phyloP scores from a whole-genome alignment of 1,140 invertebrate genomes.

The Anoplolepis gracilipes region DNA sequence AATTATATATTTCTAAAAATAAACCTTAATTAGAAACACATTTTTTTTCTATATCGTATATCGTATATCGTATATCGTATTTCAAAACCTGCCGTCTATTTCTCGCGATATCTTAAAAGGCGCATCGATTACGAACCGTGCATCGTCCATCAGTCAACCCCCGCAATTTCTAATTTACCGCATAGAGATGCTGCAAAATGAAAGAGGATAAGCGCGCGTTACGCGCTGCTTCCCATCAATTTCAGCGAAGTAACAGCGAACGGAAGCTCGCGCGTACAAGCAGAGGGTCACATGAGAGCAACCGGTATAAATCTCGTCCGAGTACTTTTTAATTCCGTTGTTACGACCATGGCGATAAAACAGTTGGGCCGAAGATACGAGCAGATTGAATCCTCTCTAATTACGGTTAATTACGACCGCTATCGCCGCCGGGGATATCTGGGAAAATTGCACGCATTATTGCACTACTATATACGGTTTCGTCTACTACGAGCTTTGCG shows the following conservation, averaged over 20 bases:
- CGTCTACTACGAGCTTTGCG: neutral
- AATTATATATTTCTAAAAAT: neutral
- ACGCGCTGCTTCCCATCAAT: slow-evolving; percentile 57
- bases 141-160: slow-evolving; percentile 50
- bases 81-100: neutral
- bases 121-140: slow-evolving; percentile 11
- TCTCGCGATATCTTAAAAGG: neutral
- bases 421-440: neutral
- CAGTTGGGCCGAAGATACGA: slow-evolving; percentile 45
- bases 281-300: slow-evolving; percentile 37
- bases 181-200: slow-evolving; percentile 29
- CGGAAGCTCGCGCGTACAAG: slow-evolving; percentile 42
- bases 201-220: slow-evolving; percentile 15
- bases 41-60: neutral
- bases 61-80: neutral
- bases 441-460: slow-evolving; percentile 6
- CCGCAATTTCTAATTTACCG: slow-evolving; percentile 58
- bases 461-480: neutral
- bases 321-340: slow-evolving; percentile 48
- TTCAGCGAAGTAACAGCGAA: slow-evolving; percentile 48
- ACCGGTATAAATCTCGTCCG: slow-evolving; percentile 50
- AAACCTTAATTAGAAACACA: neutral
- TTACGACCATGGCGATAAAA: slow-evolving; percentile 51
- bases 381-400: slow-evolving; percentile 51
- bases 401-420: slow-evolving; percentile 47